A percentile compares a stretch with the other conserved stretches of the same genome.
Evolutionary conservation across 2,113 vertebrate genomes (phyloP).

Genomic region (Eulemur rufifrons): DNA sequence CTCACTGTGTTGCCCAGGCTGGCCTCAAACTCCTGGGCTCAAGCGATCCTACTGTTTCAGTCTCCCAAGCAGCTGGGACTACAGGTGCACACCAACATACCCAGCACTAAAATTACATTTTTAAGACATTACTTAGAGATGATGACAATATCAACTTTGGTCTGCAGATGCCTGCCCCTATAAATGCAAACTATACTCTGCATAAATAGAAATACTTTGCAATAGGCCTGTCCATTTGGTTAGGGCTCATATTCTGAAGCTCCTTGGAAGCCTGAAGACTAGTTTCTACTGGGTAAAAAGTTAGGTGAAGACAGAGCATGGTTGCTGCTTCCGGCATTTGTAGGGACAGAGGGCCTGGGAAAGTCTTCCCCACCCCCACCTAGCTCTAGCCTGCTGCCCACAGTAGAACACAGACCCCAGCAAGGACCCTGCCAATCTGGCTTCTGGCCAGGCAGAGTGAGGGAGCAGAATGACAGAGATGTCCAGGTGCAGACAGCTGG

Average conservation of each 20-base stretch:
- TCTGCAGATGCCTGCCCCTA: not conserved
- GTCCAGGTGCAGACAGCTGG: conserved; percentile 72
- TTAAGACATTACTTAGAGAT: not conserved
- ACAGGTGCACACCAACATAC: no score
- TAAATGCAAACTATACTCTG: not conserved
- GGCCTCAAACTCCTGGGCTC: no score
- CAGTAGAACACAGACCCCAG: not conserved
- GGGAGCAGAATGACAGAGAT: conserved; percentile 33
- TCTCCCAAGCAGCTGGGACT: no score
- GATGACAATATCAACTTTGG: not conserved
- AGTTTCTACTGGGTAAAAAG: not conserved
- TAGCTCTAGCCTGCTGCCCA: conserved; percentile 42
- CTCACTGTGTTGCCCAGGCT: no score
- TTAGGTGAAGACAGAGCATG: not conserved
- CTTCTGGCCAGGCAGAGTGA: conserved; percentile 27
- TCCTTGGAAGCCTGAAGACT: not conserved
- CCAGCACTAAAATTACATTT: not conserved
- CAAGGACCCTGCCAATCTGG: conserved; percentile 55
- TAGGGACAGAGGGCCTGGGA: not conserved
- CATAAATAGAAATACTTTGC: not conserved
- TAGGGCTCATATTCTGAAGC: not conserved
- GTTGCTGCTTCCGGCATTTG: not conserved
- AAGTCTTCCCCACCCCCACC: not conserved
- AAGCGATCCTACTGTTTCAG: no score
- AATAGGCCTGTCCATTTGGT: not conserved